A percentile compares a stretch with the other conserved stretches of the same genome.
These are phyloP conservation scores for Aplochiton taeniatus DNA, from an alignment of 2,797 vertebrate genomes.

Conservation along the genomic window DNA sequence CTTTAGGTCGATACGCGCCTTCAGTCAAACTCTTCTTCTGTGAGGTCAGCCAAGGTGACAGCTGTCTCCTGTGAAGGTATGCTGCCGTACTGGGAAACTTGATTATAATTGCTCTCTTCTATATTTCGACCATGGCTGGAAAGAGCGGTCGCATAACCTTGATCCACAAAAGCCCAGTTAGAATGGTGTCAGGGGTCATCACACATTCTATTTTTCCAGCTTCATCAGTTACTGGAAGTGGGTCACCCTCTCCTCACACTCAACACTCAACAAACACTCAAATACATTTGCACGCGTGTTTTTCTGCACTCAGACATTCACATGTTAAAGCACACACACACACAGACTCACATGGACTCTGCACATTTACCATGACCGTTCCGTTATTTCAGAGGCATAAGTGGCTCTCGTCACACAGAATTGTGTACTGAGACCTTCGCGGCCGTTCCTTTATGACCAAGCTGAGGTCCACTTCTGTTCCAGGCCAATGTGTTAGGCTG, in stretches of 20 bases:
- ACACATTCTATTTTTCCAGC: constrained; percentile 77
- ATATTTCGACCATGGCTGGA: constrained; percentile 60
- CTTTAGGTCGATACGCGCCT: no score
- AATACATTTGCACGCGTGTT: constrained; percentile 10
- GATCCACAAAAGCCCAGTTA: constrained; percentile 57
- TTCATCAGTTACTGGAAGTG: constrained; percentile 75
- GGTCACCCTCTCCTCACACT: constrained; percentile 58
- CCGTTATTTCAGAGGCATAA: constrained; percentile 17
- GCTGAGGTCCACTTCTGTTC: no score
- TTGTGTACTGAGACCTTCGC: no score
- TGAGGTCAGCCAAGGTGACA: constrained; percentile 28
- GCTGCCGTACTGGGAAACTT: constrained; percentile 28
- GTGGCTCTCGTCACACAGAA: neutral
- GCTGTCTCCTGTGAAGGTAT: constrained; percentile 1
- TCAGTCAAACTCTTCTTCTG: constrained; percentile 28
- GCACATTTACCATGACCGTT: constrained; percentile 8
- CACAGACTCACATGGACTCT: neutral
- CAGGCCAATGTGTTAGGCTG: no score
- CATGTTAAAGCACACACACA: neutral
- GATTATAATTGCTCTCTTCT: constrained; percentile 60
- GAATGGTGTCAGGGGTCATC: constrained; percentile 75
- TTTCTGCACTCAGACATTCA: no score
- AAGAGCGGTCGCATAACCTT: constrained; percentile 66
- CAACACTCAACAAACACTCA: constrained; percentile 16
- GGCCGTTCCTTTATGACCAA: no score